Conservation (phyloP, 2,797 vertebrate genomes). For the Steatocranus sp. region DNA sequence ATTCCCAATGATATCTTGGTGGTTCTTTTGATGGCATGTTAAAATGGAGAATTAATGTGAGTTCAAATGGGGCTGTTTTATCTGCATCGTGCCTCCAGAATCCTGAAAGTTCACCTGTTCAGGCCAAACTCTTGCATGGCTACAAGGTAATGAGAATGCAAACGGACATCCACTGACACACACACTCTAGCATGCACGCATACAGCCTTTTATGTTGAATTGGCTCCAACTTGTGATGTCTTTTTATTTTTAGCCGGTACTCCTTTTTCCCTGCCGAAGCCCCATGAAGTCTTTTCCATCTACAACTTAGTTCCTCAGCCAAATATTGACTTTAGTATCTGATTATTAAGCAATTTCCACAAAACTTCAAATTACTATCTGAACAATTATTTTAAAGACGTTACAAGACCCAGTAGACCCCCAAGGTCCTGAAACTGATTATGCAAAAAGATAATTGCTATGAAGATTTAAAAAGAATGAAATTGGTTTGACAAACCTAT, state of each 20-base stretch:
- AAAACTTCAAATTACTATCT: constrained; percentile 78
- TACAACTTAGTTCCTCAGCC: constrained; percentile 70
- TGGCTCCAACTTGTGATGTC: constrained; percentile 36
- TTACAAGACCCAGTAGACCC: constrained; percentile 74
- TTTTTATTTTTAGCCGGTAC: constrained; percentile 57
- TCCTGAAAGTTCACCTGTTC: constrained; percentile 14
- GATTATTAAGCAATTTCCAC: constrained; percentile 82
- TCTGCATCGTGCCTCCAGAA: background rate
- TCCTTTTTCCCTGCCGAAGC: constrained; percentile 35
- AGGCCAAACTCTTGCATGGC: background rate
- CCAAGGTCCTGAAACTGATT: constrained; percentile 80
- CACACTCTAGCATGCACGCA: background rate
- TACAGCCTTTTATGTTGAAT: constrained; percentile 10
- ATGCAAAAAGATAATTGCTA: constrained; percentile 81
- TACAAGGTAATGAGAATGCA: background rate
- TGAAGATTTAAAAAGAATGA: constrained; percentile 81
- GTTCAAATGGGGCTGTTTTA: constrained; percentile 29
- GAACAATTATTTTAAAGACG: constrained; percentile 81
- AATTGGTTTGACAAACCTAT: constrained; percentile 81
- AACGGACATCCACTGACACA: background rate
- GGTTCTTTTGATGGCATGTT: constrained; percentile 37
- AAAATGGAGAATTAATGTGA: constrained; percentile 30
- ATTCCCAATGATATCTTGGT: constrained; percentile 43
- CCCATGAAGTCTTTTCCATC: constrained; percentile 68
- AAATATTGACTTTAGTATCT: constrained; percentile 80